phyloP scores from a whole-genome alignment of 2,888 invertebrate species.

The Scaptomyza tumidula region DNA sequence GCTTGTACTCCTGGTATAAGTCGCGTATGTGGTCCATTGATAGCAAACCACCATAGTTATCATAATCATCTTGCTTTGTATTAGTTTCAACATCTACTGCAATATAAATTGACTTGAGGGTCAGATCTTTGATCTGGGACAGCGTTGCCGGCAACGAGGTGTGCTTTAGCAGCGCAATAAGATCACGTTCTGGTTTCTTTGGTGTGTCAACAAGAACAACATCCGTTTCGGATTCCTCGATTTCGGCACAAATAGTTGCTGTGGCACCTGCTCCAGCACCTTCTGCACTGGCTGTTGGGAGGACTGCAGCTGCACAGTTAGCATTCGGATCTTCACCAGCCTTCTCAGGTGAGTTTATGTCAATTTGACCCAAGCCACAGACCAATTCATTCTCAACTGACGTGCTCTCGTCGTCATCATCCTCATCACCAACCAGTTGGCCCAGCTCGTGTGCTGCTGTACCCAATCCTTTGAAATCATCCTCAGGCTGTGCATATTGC shows the following conservation, averaged over 20 bases:
- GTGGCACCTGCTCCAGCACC: constrained; percentile 68
- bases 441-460: constrained; percentile 19
- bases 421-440: constrained; percentile 72
- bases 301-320: constrained; percentile 82
- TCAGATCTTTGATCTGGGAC: constrained; percentile 84
- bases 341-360: constrained; percentile 83
- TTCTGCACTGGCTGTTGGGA: constrained; percentile 61
- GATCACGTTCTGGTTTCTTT: constrained; percentile 88
- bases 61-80: constrained; percentile 81
- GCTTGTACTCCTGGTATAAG: constrained; percentile 87
- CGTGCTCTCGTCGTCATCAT: constrained; percentile 87
- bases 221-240: constrained; percentile 93
- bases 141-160: constrained; percentile 78
- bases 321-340: constrained; percentile 86
- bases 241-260: constrained; percentile 89
- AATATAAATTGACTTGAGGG: constrained; percentile 86
- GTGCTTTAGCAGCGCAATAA: constrained; percentile 89
- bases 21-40: constrained; percentile 87
- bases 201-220: constrained; percentile 91
- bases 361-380: constrained; percentile 86
- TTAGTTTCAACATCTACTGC: constrained; percentile 87
- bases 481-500: constrained; percentile 46
- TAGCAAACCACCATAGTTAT: constrained; percentile 78
- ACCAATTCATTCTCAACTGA: constrained; percentile 87
- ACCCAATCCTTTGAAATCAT: constrained; percentile 41